Evolutionary conservation across 2,888 invertebrate species (phyloP), one percentile per base, ranked within the genome.

Genomic region (Heliconius ethilla): DNA sequence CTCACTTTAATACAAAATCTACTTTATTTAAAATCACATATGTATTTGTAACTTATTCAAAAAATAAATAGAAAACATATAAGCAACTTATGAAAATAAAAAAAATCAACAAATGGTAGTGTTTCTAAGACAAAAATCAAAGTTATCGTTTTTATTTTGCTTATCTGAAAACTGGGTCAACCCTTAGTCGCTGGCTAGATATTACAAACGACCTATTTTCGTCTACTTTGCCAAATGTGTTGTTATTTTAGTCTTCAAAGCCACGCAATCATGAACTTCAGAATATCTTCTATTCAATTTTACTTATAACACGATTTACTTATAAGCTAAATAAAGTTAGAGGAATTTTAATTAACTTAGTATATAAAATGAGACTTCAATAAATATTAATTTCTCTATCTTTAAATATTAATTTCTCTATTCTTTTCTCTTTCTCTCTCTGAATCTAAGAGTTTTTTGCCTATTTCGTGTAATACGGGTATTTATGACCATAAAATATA

Each of bases 151-250:
- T 75, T 79, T 81, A 79, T 79, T 79, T 76, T 75, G 77, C 81
- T 79, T 78, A 79, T 79, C 76, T 79, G 62, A 25, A 69, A 81
- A 79, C 72, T 79, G 72, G 81, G 81, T 75, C 81, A 81, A 67
- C 78, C 81, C 78, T 81, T 79, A 70, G 77, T 76, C 78, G 76
- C 45, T 33, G 76, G 78, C 79, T 78, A 76, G 75, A 75, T 76
- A 66, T 79, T 75, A 75, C 70, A 66, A 78, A 72, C 74, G 79
- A 78, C 79, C 81, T 76, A 81, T 81, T 76, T 81, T 81, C 70
- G 70, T 78, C 70, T 79, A 76, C 75, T 79, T 78, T 69, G 77
- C 75, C 79, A 77, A 80, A 80, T 80, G 78, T 80, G 75, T 77
- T 77, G 75, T 79, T 77, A 80, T 75, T 79, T 80, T 66, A 77